Evolutionary conservation across 2,113 vertebrate species (phyloP), one percentile per base, ranked within the genome.

Genomic region (Oreochromis aureus): DNA sequence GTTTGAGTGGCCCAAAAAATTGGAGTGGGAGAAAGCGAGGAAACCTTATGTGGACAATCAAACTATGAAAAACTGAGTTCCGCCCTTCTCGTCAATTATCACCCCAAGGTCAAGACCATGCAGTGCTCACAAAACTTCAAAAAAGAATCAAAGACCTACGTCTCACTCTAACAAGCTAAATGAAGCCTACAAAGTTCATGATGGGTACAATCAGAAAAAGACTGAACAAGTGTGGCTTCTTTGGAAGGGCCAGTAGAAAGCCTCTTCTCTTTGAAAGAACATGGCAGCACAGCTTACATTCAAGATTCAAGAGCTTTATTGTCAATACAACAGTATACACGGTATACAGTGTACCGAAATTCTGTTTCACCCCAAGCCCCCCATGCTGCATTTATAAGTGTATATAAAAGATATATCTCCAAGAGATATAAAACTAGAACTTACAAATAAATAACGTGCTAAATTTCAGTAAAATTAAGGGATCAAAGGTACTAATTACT

Each of bases 71-170:
- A 6, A 6, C 6, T 15, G 44, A 46, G 30, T 34, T 19, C 3
- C 3, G 1, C 5, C 2, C 9, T 63, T 34, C 30, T 61, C 9
- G 19, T 3, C 6, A 39, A 13, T 39, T 22, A 1, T 8, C 22
- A 73, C 41, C 41, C 9, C 41, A 27, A 46, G 22, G 69, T 46
- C 69, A 46, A 46, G 69, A 73, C 69, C 22, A 2, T 1, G 13
- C 4, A 73, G 41, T 73, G 13, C 22, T 73, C 69, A 27, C 16
- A 73, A 24, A 73, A 71, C 39, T 44, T 0, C 12, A 24, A 0
- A 4, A 18, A 18, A 6, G n/a, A 73, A 27, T 73, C 13, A 24
- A 0, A 46, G 69, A 73, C 13, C 0, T 7, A 18, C 18, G 0
- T 63, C 18, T 66, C 1, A 22, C 59, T 63, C 32, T 6, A 54